Percentiles rank a stretch among this genome's conserved stretches.
Conservation (phyloP, 2,888 invertebrate species). For the Pristionchus arcanus region DNA sequence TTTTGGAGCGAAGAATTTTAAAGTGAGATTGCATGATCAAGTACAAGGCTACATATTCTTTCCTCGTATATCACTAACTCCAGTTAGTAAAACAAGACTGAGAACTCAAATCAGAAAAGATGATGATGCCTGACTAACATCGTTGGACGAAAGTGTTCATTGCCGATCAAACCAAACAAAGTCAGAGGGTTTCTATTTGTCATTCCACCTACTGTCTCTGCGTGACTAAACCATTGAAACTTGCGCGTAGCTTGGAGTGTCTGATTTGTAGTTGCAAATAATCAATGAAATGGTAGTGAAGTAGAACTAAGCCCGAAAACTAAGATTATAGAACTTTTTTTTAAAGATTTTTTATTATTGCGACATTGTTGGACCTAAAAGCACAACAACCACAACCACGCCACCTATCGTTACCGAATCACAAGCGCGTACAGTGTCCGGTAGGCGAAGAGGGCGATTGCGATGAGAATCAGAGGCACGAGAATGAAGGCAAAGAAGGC, state of each 20-base stretch:
- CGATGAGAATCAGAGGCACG: conserved; percentile 43
- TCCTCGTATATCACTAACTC: not conserved
- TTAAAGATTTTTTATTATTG: too few species aligned
- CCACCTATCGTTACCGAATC: conserved; percentile 18
- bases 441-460: conserved; percentile 28
- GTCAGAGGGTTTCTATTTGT: not conserved
- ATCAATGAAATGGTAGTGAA: not conserved
- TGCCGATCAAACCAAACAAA: not conserved
- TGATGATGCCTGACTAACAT: too few species aligned
- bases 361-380: too few species aligned
- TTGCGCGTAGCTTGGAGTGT: not conserved
- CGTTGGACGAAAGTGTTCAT: too few species aligned
- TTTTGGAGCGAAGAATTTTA: not conserved
- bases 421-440: conserved; percentile 43
- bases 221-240: not conserved
- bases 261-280: not conserved
- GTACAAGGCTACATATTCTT: not conserved
- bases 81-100: too few species aligned
- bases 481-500: conserved; percentile 47
- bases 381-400: not conserved
- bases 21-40: not conserved
- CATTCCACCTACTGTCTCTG: not conserved
- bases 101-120: too few species aligned
- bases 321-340: too few species aligned
- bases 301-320: not conserved